Base-by-base conservation (phyloP, 2,113 vertebrate genomes). In the Myotis lucifugus region DNA sequence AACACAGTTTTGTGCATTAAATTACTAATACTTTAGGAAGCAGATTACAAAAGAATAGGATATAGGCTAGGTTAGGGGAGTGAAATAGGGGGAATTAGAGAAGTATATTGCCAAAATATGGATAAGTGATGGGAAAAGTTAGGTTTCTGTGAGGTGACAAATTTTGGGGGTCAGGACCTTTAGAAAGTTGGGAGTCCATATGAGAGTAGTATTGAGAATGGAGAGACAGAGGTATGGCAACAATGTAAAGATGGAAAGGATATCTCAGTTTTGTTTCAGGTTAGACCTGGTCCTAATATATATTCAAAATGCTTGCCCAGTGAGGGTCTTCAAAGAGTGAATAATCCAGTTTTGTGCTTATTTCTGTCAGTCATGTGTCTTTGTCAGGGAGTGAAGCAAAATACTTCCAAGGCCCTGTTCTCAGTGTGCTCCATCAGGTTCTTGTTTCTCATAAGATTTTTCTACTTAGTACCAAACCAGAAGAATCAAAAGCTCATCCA, bases 11-110 rank as follows among this genome's bases (percentile, higher is more conserved):
- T 88, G n/a, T 83, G 95, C n/a, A 77, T 95, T 72, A 88, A 96
- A 86, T 91, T 91, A 19, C 17, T 91, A 91, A 56, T 94, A 84
- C 7, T 25, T 89, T 82, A 78, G 61, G 69, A 91, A 66, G 34
- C 14, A 97, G 70, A 74, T 91, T 78, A 85, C 23, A 79, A 92
- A 96, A 86, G 64, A 96, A 77, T 29, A 87, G 66, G 37, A 70
- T 66, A 73, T 70, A 74, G 18, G 29, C 12, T 56, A 95, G 29
- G 32, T 88, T 25, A 66, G 37, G 29, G 37, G 23, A 74, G 23
- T 11, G 11, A 95, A 92, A 79, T 32, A 19, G 23, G 83, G 61
- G 1, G 9, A 23, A 1, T 9, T 32, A 88, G 59, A 29, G 19
- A 34, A 66, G 18, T 46, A 37, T 4, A 72, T 66, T 74, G 64